Evolutionary conservation across 2,888 invertebrate species (phyloP).

Genomic region (Tribolium freemani): DNA sequence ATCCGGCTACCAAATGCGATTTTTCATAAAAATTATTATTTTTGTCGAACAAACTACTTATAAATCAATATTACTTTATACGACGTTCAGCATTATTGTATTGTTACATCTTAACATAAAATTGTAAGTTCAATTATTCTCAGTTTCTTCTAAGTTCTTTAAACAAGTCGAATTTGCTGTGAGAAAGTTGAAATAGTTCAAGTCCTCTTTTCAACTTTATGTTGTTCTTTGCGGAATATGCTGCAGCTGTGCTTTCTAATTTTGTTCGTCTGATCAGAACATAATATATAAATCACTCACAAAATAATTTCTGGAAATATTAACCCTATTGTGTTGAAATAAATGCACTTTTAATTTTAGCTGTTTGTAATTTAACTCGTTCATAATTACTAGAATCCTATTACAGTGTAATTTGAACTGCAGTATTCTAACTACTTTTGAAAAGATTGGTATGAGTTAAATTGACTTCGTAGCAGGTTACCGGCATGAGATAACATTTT

Average conservation of each 20-base stretch:
- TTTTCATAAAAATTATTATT: neutral
- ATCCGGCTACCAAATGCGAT: neutral
- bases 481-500: slow-evolving; percentile 8
- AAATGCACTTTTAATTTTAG: slow-evolving; percentile 17
- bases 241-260: slow-evolving; percentile 34
- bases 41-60: no score
- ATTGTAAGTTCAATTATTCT: slow-evolving; percentile 15
- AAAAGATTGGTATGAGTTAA: neutral
- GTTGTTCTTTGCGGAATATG: slow-evolving; percentile 26
- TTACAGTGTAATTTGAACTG: neutral
- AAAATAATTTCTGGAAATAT: slow-evolving; percentile 24
- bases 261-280: slow-evolving; percentile 26
- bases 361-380: slow-evolving; percentile 22
- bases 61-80: no score
- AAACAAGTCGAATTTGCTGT: slow-evolving; percentile 26
- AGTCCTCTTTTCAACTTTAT: slow-evolving; percentile 25
- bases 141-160: slow-evolving; percentile 24
- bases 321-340: slow-evolving; percentile 14
- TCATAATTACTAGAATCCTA: slow-evolving; percentile 1
- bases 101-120: neutral
- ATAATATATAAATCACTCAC: slow-evolving; percentile 16
- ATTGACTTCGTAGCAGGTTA: neutral
- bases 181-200: slow-evolving; percentile 25
- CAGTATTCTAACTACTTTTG: neutral
- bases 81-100: no score